These are phyloP conservation scores for Aleiodes alternator DNA, from an alignment of 2,888 invertebrate species.

Conservation along the genomic window DNA sequence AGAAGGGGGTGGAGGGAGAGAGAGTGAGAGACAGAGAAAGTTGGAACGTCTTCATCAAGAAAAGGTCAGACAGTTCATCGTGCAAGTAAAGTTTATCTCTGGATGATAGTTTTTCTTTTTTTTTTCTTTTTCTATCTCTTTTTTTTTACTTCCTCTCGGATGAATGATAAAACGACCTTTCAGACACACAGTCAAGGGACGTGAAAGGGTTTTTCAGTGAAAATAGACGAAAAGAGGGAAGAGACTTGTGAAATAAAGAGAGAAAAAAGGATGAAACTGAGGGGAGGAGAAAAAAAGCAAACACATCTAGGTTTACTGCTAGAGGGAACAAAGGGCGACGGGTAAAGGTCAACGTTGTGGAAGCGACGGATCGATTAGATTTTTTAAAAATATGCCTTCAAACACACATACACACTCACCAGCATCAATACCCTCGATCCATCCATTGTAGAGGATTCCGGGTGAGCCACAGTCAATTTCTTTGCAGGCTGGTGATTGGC, in stretches of 20 bases:
- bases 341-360: slow-evolving; percentile 37
- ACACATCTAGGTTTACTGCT: neutral
- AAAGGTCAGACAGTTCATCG: slow-evolving; percentile 25
- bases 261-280: slow-evolving; percentile 6
- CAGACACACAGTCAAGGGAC: slow-evolving; percentile 10
- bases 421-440: slow-evolving; percentile 92
- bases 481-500: slow-evolving; percentile 93
- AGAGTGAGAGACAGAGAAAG: no score
- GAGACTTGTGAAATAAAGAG: neutral
- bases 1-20: no score
- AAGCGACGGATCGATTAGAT: slow-evolving; percentile 35
- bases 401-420: slow-evolving; percentile 59
- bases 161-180: slow-evolving; percentile 34
- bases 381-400: slow-evolving; percentile 29
- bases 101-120: slow-evolving; percentile 13
- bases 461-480: slow-evolving; percentile 98
- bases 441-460: slow-evolving; percentile 96
- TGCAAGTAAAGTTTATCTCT: slow-evolving; percentile 23
- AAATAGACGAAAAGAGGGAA: slow-evolving; percentile 1
- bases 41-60: slow-evolving; percentile 14
- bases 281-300: neutral
- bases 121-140: neutral
- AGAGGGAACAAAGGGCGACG: slow-evolving; percentile 16
- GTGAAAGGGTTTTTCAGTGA: slow-evolving; percentile 17
- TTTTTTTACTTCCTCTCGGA: slow-evolving; percentile 11